Conservation (phyloP, 2,797 vertebrate genomes). For the Centropyge bicolor region DNA sequence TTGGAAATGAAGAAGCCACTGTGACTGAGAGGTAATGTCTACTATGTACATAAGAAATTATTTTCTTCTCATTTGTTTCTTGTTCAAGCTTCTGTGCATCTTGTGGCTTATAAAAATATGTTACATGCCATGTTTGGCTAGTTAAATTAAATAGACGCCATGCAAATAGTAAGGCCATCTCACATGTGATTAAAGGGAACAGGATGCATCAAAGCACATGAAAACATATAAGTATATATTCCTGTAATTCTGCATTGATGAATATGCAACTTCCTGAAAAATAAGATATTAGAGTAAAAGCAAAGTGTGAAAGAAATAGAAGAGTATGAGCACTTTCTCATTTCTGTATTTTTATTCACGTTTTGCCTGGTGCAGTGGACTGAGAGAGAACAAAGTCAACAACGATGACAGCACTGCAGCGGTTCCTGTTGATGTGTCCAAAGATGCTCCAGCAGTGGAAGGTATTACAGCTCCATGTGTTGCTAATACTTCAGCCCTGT, state of each 20-base stretch:
- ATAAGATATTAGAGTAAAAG: neutral
- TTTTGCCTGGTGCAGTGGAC: conserved; percentile 81
- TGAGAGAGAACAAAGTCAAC: conserved; percentile 77
- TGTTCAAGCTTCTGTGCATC: neutral
- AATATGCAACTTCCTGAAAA: neutral
- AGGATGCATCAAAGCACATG: neutral
- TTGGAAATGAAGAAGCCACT: conserved; percentile 3
- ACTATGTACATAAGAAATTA: neutral
- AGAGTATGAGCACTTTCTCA: neutral
- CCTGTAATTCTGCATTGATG: neutral
- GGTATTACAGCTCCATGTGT: conserved; percentile 54
- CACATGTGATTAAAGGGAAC: neutral
- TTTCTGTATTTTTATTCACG: neutral
- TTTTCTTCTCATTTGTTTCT: neutral
- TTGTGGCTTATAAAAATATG: neutral
- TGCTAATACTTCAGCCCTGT: neutral
- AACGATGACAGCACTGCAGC: conserved; percentile 74
- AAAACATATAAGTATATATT: neutral
- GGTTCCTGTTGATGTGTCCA: conserved; percentile 73
- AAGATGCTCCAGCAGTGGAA: conserved; percentile 29
- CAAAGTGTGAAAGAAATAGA: neutral
- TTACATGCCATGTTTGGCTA: neutral
- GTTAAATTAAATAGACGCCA: neutral
- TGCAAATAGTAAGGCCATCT: neutral
- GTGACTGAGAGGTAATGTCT: conserved; percentile 50